A percentile compares a stretch with the other conserved stretches of the same genome.
These are phyloP conservation scores for Phortica variegata DNA, from an alignment of 1,140 invertebrate genomes.

Conservation along the genomic window DNA sequence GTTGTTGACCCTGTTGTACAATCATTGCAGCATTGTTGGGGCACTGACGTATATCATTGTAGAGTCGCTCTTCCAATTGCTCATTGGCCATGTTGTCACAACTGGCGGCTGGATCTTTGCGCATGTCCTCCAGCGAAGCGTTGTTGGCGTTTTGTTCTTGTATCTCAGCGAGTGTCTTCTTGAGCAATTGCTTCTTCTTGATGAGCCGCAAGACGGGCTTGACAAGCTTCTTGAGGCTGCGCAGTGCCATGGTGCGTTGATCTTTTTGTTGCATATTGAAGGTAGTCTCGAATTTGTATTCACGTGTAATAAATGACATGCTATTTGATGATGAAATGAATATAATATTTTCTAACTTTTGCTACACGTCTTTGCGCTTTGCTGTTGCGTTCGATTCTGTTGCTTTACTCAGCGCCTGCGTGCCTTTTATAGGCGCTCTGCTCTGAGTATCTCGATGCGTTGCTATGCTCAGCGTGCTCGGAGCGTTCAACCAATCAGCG, in stretches of 20 bases:
- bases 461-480: constrained; percentile 3
- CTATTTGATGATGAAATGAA: constrained; percentile 3
- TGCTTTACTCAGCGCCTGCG: constrained; percentile 7
- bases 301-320: constrained; percentile 51
- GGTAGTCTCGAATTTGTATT: constrained; percentile 53
- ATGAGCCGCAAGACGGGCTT: constrained; percentile 57
- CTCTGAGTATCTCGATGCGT: constrained; percentile 13
- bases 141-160: constrained; percentile 49
- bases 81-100: constrained; percentile 66
- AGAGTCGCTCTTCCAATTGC: constrained; percentile 63
- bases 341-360: neutral
- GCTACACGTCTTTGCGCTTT: constrained; percentile 14
- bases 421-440: constrained; percentile 33
- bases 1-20: constrained; percentile 62
- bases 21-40: constrained; percentile 62
- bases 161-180: constrained; percentile 51
- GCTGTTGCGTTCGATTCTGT: constrained; percentile 30
- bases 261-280: constrained; percentile 38
- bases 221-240: constrained; percentile 60
- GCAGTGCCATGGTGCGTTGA: constrained; percentile 49
- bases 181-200: constrained; percentile 58
- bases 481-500: constrained; percentile 27
- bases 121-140: constrained; percentile 58
- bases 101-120: constrained; percentile 47
- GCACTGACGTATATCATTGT: constrained; percentile 64